Percentiles rank a stretch among this genome's conserved stretches.
These are phyloP conservation scores for Apodemus sylvaticus DNA, from an alignment of 2,113 vertebrate species.

Conservation along the genomic window DNA sequence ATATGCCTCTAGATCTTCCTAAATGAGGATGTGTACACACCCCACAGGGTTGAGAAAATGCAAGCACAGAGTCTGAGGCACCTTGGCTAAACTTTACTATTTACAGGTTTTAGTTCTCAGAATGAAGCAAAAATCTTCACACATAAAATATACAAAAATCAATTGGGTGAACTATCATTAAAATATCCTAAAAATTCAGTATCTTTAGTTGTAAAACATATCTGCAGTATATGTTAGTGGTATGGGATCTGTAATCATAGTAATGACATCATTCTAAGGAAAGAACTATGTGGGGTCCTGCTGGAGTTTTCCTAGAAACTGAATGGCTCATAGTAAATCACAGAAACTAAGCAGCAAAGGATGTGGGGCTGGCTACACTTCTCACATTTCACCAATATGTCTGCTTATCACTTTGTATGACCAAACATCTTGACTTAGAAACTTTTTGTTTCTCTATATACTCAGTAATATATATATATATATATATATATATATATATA, in stretches of 20 bases:
- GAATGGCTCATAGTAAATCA: neutral
- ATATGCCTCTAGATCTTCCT: neutral
- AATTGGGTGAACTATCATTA: conserved; percentile 54
- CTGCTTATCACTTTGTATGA: neutral
- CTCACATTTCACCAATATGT: neutral
- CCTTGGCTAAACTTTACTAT: conserved; percentile 44
- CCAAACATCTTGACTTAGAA: neutral
- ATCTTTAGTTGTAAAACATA: conserved; percentile 33
- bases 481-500: too few relatives aligned
- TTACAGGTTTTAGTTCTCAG: neutral
- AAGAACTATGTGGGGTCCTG: neutral
- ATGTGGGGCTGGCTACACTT: too few relatives aligned
- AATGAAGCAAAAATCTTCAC: conserved; percentile 66
- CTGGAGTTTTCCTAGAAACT: neutral
- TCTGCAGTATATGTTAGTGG: conserved; percentile 14
- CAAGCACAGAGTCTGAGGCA: neutral
- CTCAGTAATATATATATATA: too few relatives aligned
- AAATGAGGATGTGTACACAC: neutral
- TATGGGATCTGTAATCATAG: neutral
- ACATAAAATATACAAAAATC: conserved; percentile 66
- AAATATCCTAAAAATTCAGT: conserved; percentile 41
- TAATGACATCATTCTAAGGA: neutral
- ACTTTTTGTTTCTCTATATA: neutral
- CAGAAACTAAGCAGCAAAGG: neutral
- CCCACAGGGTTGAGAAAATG: neutral